phyloP scores from a whole-genome alignment of 2,113 vertebrate genomes.

The Pyrgilauda ruficollis region DNA sequence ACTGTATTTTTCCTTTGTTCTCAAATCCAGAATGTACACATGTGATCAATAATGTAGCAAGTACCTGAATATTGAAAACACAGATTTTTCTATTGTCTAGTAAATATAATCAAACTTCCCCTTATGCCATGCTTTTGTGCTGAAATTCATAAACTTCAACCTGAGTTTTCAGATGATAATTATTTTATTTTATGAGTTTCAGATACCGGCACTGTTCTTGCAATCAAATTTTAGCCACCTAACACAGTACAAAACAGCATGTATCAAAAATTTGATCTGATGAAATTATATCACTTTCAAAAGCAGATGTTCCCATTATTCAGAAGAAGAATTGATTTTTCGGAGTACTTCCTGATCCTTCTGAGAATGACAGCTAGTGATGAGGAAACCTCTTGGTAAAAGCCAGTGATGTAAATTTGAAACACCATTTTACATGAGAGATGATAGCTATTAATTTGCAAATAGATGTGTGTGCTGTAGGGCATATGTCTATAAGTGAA shows the following conservation, averaged over 20 bases:
- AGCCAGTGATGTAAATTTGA: constrained; percentile 19
- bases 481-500: neutral
- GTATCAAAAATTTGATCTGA: neutral
- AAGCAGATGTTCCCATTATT: constrained; percentile 29
- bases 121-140: neutral
- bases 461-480: neutral
- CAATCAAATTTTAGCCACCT: neutral
- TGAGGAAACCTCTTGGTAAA: constrained; percentile 33
- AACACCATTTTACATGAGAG: constrained; percentile 23
- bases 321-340: constrained; percentile 42
- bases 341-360: neutral
- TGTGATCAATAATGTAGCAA: neutral
- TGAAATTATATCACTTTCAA: constrained; percentile 4
- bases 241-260: neutral
- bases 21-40: neutral
- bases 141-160: neutral
- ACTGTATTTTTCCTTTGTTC: neutral
- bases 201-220: accelerated
- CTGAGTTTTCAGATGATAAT: neutral
- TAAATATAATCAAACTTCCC: neutral
- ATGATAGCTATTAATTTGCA: constrained; percentile 40
- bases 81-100: neutral
- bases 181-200: neutral
- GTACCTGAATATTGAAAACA: neutral
- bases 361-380: constrained; percentile 30